phyloP scores from a whole-genome alignment of 2,113 vertebrate species.

The Tonatia bakeri region DNA sequence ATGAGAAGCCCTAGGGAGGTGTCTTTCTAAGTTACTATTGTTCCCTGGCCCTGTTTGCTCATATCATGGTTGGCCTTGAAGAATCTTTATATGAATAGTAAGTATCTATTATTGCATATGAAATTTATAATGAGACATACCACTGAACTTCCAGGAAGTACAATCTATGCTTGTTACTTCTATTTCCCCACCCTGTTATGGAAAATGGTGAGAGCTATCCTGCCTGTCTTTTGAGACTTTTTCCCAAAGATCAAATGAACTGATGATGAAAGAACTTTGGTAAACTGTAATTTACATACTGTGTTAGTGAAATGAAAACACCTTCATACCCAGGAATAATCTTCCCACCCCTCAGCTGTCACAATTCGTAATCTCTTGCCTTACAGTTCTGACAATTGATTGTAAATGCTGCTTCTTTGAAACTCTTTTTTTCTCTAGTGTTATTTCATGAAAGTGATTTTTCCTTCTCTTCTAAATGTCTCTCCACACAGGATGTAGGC shows the following conservation, averaged over 20 bases:
- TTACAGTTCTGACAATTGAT: not conserved
- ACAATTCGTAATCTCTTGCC: not conserved
- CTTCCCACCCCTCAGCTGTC: not conserved
- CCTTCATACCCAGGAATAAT: not conserved
- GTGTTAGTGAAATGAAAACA: conserved; percentile 1
- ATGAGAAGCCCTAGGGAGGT: conserved; percentile 43
- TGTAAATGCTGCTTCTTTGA: not conserved
- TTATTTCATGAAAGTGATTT: not conserved
- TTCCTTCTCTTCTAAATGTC: not conserved
- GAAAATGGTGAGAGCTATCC: not conserved
- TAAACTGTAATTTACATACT: not conserved
- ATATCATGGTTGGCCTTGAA: conserved; percentile 60
- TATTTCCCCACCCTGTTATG: not conserved
- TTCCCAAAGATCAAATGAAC: conserved; percentile 12
- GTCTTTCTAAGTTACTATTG: conserved; percentile 66
- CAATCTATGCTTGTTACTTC: not conserved
- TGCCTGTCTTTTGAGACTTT: not conserved
- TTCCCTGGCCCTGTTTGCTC: conserved; percentile 53
- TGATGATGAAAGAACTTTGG: not conserved
- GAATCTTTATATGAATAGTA: conserved; percentile 53
- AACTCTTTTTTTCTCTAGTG: not conserved
- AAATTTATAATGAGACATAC: conserved; percentile 34
- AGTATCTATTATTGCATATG: conserved; percentile 41
- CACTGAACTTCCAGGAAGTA: conserved; percentile 29
- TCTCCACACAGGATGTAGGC: not conserved